Evolutionary conservation across 2,113 vertebrate genomes (phyloP), one percentile per base, ranked within the genome.

Genomic region (Ceyx cyanopectus): DNA sequence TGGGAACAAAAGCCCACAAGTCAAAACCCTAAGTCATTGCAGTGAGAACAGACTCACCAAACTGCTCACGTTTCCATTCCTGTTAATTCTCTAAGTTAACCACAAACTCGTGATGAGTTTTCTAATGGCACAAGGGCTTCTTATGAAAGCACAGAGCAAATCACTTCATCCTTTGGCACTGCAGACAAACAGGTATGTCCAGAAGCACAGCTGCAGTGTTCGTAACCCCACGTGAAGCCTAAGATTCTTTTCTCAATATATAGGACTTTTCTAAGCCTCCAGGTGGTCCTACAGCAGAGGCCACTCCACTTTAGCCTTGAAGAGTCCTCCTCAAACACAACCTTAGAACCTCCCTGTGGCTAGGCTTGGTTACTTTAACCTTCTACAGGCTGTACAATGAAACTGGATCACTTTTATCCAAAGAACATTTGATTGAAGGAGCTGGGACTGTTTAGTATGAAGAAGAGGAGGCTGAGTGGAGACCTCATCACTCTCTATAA

Each of bases 1-100:
- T 58, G 60, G 24, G 27, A 75, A 74, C 24, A 92, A 86, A 81
- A 43, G 7, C 9, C 6, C 1, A 0, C 4, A 8, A 81, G 57
- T 37, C 57, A 54, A 74, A 88, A n/a, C 37, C 12, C 1, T 21
- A 73, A 41, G 43, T 54, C 60, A 51, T 45, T 63, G n/a, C 24
- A 75, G 37, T 0, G 5, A 63, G 51, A 73, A 63, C 0, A 7
- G 57, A 76, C 2, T 1, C 40, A 75, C 12, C 5, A 7, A 80
- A 66, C 48, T 4, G 5, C 77, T 54, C 32, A 65, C 32, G 19
- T 32, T 84, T 81, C 58, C 20, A 41, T 19, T 26, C 26, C n/a
- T 57, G 23, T 43, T 72, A 53, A 62, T 70, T 40, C 29, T 10
- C 3, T 30, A 48, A 69, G 48, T 26, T 58, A 58, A 63, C 43